Conservation (phyloP, 2,113 vertebrate species). For the Triplophysa siluroides region DNA sequence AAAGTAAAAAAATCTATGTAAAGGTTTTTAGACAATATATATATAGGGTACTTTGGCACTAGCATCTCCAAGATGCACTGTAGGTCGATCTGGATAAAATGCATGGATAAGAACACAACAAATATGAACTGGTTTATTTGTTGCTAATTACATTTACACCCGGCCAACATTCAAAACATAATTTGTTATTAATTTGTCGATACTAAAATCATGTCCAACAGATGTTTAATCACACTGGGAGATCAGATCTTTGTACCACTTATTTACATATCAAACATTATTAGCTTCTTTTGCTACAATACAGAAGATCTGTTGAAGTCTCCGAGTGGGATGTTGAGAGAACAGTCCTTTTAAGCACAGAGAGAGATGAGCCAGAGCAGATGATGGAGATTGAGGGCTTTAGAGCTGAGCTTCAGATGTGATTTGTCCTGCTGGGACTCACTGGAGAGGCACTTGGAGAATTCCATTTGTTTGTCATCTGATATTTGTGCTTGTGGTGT, state of each 20-base stretch:
- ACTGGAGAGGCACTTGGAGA: slow-evolving; percentile 43
- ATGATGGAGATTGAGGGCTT: slow-evolving; percentile 55
- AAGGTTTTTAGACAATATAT: too few species aligned
- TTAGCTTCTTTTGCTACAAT: neutral
- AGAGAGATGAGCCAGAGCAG: slow-evolving; percentile 46
- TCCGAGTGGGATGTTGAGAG: neutral
- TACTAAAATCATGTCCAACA: neutral
- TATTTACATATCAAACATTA: neutral
- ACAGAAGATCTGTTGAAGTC: neutral
- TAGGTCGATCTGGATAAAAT: too few species aligned
- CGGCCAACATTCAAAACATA: too few species aligned
- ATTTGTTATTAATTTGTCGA: neutral
- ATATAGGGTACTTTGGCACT: too few species aligned
- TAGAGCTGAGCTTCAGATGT: slow-evolving; percentile 12
- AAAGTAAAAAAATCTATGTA: too few species aligned
- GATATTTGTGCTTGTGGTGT: slow-evolving; percentile 14
- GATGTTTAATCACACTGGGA: neutral
- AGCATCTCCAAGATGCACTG: too few species aligned
- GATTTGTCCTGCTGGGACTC: slow-evolving; percentile 66
- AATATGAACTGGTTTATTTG: too few species aligned
- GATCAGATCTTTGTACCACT: neutral
- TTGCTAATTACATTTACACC: too few species aligned
- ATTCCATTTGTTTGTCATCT: slow-evolving; percentile 45
- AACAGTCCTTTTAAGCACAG: neutral
- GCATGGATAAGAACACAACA: too few species aligned